Conservation (phyloP, 2,797 vertebrate genomes). For the Myripristis jacobus region DNA sequence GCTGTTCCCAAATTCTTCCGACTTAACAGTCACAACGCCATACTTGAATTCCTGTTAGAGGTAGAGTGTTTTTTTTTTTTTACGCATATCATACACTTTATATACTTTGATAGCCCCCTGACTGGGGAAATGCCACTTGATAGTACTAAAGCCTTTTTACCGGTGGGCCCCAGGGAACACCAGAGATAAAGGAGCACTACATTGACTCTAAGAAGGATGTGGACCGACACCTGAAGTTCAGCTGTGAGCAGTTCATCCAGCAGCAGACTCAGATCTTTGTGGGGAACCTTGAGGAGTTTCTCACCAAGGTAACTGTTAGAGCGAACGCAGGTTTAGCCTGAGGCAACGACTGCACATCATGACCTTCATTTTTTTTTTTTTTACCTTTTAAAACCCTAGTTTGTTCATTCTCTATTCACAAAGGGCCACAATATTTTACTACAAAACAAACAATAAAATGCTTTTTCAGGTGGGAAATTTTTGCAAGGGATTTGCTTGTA, state of each 20-base stretch:
- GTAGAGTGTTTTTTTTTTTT: slow-evolving; percentile 79
- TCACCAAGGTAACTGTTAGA: slow-evolving; percentile 88
- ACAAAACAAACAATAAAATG: slow-evolving; percentile 29
- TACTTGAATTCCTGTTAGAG: slow-evolving; percentile 98
- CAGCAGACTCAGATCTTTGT: slow-evolving; percentile 94
- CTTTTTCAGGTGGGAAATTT: slow-evolving; percentile 19
- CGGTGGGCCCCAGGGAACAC: slow-evolving; percentile 88
- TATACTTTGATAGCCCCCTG: slow-evolving; percentile 65
- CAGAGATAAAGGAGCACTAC: slow-evolving; percentile 98
- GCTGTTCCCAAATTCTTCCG: slow-evolving; percentile 95
- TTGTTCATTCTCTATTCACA: slow-evolving; percentile 54
- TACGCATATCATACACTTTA: slow-evolving; percentile 51
- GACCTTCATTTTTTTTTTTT: slow-evolving; percentile 64
- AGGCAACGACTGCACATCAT: slow-evolving; percentile 52
- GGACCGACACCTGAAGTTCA: slow-evolving; percentile 94
- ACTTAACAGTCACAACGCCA: slow-evolving; percentile 97
- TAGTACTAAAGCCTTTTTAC: slow-evolving; percentile 60
- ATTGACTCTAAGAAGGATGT: slow-evolving; percentile 98
- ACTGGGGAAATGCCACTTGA: slow-evolving; percentile 60
- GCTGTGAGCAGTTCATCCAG: slow-evolving; percentile 97
- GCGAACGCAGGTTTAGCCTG: slow-evolving; percentile 57
- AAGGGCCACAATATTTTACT: slow-evolving; percentile 28
- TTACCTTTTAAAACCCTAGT: slow-evolving; percentile 32
- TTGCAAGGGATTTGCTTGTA: background rate
- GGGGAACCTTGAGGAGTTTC: slow-evolving; percentile 93